phyloP scores from a whole-genome alignment of 2,888 invertebrate genomes.

The Spatulosminthurus flaviceps region DNA sequence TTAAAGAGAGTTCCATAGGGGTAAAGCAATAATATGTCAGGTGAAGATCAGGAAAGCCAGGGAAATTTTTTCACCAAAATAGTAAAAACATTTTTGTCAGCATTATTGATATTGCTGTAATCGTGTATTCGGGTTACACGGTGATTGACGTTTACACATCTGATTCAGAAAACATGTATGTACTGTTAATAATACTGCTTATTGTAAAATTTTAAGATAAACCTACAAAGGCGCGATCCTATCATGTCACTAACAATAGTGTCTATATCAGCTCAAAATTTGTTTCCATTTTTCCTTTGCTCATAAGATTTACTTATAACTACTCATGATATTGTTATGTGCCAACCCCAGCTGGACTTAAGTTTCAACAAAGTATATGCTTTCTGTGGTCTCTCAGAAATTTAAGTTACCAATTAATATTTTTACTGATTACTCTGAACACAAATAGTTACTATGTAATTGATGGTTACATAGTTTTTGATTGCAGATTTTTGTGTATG shows the following conservation, averaged over 20 bases:
- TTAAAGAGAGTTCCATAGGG: neutral
- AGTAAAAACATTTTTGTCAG: neutral
- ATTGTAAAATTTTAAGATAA: neutral
- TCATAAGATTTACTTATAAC: constrained; percentile 8
- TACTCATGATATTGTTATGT: constrained; percentile 42
- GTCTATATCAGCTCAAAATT: neutral
- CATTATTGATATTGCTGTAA: neutral
- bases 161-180: no score
- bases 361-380: constrained; percentile 4
- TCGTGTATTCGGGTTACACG: no score
- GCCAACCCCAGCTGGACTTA: constrained; percentile 28
- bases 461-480: neutral
- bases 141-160: no score
- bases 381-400: constrained; percentile 39
- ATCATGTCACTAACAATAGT: neutral
- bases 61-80: constrained; percentile 7
- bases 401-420: constrained; percentile 30
- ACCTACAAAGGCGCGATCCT: neutral
- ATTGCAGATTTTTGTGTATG: neutral
- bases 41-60: neutral
- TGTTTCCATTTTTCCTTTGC: neutral
- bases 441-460: neutral
- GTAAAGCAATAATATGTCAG: constrained; percentile 10
- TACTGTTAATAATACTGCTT: no score
- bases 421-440: neutral